phyloP scores from a whole-genome alignment of 2,797 vertebrate species.

The Prionace glauca region DNA sequence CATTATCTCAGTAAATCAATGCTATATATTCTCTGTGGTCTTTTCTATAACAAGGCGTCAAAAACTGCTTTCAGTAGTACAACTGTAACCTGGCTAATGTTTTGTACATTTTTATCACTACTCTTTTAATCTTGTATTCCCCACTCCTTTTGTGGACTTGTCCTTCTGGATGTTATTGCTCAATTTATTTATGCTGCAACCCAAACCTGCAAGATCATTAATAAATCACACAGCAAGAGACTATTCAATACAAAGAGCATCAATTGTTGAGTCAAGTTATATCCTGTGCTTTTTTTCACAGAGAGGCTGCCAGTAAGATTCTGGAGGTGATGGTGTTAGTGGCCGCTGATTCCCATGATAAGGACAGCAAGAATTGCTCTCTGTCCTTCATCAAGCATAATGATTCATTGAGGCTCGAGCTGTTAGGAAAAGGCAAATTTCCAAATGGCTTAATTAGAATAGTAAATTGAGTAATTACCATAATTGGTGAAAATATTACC shows the following conservation, averaged over 20 bases:
- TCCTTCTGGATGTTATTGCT: neutral
- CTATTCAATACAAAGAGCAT: neutral
- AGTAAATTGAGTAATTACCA: neutral
- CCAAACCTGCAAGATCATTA: neutral
- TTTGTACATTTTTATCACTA: neutral
- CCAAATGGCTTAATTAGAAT: neutral
- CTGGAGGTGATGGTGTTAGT: neutral
- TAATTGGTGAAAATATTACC: neutral
- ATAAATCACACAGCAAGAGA: neutral
- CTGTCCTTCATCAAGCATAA: neutral
- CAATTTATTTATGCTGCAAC: neutral
- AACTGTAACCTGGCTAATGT: neutral
- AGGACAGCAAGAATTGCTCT: neutral
- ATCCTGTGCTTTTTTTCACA: neutral
- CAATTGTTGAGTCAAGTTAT: neutral
- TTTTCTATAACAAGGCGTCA: neutral
- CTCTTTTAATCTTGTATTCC: neutral
- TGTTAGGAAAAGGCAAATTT: neutral
- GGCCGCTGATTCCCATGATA: neutral
- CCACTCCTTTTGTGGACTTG: neutral
- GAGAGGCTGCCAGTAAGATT: neutral
- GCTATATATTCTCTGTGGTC: neutral
- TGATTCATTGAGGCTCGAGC: neutral
- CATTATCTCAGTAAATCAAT: neutral
- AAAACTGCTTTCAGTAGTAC: too few species aligned